Conservation (phyloP, 2,888 invertebrate species). For the Alitta virens region DNA sequence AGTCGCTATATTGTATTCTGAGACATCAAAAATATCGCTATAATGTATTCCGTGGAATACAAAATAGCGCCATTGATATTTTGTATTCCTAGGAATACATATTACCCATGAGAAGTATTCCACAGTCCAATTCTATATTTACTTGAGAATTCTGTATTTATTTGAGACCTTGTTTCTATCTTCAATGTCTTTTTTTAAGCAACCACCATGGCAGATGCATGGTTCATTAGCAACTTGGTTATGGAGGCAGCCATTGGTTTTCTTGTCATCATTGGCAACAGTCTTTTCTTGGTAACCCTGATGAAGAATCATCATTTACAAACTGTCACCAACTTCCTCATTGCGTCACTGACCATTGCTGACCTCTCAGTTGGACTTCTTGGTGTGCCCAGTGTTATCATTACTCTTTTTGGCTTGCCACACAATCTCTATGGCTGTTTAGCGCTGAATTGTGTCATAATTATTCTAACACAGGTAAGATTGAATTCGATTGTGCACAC, state of each 20-base stretch:
- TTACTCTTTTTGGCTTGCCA: constrained; percentile 8
- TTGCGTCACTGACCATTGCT: constrained; percentile 8
- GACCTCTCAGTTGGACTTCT: constrained; percentile 12
- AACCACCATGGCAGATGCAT: too few relatives aligned
- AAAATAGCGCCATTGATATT: too few relatives aligned
- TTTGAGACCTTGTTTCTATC: neutral
- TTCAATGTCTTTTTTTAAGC: constrained; percentile 5
- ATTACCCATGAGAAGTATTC: too few relatives aligned
- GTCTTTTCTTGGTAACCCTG: constrained; percentile 17
- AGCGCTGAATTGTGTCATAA: constrained; percentile 12
- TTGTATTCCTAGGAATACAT: neutral
- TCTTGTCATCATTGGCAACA: constrained; percentile 7
- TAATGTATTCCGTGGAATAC: too few relatives aligned
- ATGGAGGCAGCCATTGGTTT: constrained; percentile 3
- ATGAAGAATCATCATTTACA: neutral
- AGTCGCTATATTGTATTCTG: too few relatives aligned
- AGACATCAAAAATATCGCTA: too few relatives aligned
- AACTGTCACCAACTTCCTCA: constrained; percentile 13
- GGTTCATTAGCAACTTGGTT: neutral
- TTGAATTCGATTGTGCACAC: too few relatives aligned
- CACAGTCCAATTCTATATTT: neutral
- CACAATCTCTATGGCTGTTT: constrained; percentile 13
- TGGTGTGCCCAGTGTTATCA: constrained; percentile 5
- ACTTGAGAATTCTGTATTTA: neutral
- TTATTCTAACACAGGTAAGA: constrained; percentile 4